phyloP scores from a whole-genome alignment of 1,140 invertebrate species.

The Muscidifurax raptorellus region DNA sequence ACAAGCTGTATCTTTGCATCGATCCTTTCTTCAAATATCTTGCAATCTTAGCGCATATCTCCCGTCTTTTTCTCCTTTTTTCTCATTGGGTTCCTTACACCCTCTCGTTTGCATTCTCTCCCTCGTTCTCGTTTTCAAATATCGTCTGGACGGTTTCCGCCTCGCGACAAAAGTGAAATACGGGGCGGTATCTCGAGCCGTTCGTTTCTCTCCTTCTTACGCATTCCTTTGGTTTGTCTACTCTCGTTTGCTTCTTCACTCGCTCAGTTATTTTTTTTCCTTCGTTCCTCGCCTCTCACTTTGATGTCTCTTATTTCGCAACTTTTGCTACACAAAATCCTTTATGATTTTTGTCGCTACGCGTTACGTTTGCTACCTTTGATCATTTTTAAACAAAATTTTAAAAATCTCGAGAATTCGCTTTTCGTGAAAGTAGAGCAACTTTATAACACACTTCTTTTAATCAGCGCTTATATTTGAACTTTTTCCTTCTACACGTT shows the following conservation, averaged over 20 bases:
- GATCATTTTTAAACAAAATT: no score
- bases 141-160: conserved; percentile 69
- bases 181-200: conserved; percentile 56
- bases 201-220: conserved; percentile 31
- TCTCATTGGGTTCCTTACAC: background rate
- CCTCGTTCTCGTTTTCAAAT: conserved; percentile 55
- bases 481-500: no score
- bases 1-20: background rate
- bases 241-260: background rate
- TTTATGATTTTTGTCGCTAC: background rate
- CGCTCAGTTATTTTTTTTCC: background rate
- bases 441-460: no score
- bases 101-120: conserved; percentile 6
- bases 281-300: background rate
- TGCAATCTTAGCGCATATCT: background rate
- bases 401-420: no score
- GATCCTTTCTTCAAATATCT: background rate
- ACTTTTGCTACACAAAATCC: background rate
- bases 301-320: background rate
- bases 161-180: conserved; percentile 60
- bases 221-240: conserved; percentile 12
- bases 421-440: no score
- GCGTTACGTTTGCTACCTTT: no score
- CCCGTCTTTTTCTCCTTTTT: background rate
- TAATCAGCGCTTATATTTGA: no score